phyloP scores from a whole-genome alignment of 2,113 vertebrate species.

The Cygnus atratus region DNA sequence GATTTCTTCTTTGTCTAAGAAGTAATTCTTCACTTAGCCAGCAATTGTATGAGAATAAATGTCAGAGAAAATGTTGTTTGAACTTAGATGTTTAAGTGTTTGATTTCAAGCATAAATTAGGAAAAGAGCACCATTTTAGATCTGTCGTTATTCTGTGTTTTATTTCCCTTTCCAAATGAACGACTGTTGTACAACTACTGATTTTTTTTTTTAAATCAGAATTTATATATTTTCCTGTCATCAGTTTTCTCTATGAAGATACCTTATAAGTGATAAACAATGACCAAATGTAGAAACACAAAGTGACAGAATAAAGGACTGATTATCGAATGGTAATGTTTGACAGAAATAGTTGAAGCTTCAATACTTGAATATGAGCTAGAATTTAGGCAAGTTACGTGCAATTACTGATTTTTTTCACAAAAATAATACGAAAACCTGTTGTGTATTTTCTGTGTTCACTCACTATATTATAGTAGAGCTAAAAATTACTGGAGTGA shows the following conservation, averaged over 20 bases:
- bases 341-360: not conserved
- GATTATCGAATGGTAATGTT: not conserved
- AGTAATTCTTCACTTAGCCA: not conserved
- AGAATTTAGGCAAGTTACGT: not conserved
- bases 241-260: not conserved
- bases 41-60: not conserved
- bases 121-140: not conserved
- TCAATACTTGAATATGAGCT: not conserved
- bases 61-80: rapidly evolving
- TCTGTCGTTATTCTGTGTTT: not conserved
- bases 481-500: not conserved
- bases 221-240: not conserved
- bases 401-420: not conserved
- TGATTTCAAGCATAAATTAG: not conserved
- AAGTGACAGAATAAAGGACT: not conserved
- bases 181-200: not conserved
- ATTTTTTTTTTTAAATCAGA: not conserved
- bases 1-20: not conserved
- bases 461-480: not conserved
- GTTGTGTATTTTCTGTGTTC: not conserved
- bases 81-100: not conserved
- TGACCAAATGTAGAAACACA: not conserved
- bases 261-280: not conserved
- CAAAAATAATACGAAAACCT: not conserved
- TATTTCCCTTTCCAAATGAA: not conserved